Evolutionary conservation across 2,888 invertebrate species (phyloP), one percentile per base, ranked within the genome.

Genomic region (Alloplasta piceator): DNA sequence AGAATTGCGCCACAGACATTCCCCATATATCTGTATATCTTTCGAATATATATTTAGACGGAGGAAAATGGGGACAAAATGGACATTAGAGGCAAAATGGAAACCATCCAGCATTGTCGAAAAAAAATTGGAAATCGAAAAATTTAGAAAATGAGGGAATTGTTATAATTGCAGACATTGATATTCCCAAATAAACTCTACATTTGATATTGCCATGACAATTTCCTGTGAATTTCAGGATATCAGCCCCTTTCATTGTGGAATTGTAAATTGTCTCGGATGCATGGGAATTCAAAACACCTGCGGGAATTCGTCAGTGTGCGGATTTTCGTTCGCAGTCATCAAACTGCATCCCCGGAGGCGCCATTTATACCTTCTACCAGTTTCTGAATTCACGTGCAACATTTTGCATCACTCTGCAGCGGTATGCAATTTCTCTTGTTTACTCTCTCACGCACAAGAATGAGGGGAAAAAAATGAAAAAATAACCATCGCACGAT

Each of bases 1-100:
- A 61, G 74, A 58, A 78, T 84, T 83, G 75, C 81, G 71, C 66
- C 82, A 84, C 80, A 72, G 83, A 67, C 78, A 78, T 78, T 81
- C 61, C 73, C 77, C 64, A 55, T n/a, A 78, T 73, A 75, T 68
- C 63, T 46, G 60, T 26, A 26, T 26, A 26, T 26, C 3, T 26
- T 26, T 26, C 26, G 26, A 26, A 26, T 26, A 26, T 26, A 26
- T 26, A 26, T 26, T 26, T 26, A 26, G 1, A 26, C 26, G 3
- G 26, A 26, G 26, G 26, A 26, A 26, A 26, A 26, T 26, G 26
- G 26, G 26, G 3, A 3, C 26, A 26, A 26, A 26, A 26, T 26
- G 1, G 26, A 26, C 26, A 26, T 3, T 26, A 3, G 3, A 26
- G 26, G 3, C 26, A 26, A 26, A 26, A 26, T 26, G 26, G 26